Percentiles rank a stretch among this genome's conserved stretches.
phyloP scores from a whole-genome alignment of 2,888 invertebrate species.

The Suillia variegata region DNA sequence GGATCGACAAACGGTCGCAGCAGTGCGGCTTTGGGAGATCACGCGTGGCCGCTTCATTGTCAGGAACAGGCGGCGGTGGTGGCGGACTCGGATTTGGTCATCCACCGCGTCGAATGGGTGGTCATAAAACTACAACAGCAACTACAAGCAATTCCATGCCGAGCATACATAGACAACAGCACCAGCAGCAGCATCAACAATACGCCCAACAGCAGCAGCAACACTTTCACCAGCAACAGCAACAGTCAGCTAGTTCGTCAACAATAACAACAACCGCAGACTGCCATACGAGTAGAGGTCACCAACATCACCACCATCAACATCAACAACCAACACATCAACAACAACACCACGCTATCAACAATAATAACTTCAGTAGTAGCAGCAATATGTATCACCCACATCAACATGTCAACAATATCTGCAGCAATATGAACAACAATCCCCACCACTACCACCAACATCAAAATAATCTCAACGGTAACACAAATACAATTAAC shows the following conservation, averaged over 20 bases:
- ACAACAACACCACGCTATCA: slow-evolving; percentile 26
- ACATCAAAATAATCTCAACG: slow-evolving; percentile 31
- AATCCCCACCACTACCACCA: slow-evolving; percentile 28
- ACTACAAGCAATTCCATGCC: slow-evolving; percentile 55
- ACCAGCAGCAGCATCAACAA: slow-evolving; percentile 51
- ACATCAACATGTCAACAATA: slow-evolving; percentile 21
- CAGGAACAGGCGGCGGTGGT: slow-evolving; percentile 67
- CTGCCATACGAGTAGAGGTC: too few relatives aligned
- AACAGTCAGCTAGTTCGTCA: slow-evolving; percentile 24
- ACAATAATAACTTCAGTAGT: slow-evolving; percentile 30
- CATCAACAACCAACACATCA: slow-evolving; percentile 28
- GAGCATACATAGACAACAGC: slow-evolving; percentile 73
- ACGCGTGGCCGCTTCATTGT: slow-evolving; percentile 71
- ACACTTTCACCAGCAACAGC: slow-evolving; percentile 35
- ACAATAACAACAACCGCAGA: slow-evolving; percentile 39
- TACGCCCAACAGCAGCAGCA: slow-evolving; percentile 32
- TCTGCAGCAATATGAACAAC: slow-evolving; percentile 23
- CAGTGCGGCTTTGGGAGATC: slow-evolving; percentile 77
- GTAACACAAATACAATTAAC: slow-evolving; percentile 32
- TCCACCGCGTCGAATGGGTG: slow-evolving; percentile 61
- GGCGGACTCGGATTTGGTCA: slow-evolving; percentile 62
- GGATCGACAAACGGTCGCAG: slow-evolving; percentile 84
- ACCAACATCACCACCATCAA: too few relatives aligned
- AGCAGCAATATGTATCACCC: slow-evolving; percentile 22
- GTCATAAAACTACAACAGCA: slow-evolving; percentile 56